Evolutionary conservation across 1,140 invertebrate genomes (phyloP).

Genomic region (Tyrophagus putrescentiae): DNA sequence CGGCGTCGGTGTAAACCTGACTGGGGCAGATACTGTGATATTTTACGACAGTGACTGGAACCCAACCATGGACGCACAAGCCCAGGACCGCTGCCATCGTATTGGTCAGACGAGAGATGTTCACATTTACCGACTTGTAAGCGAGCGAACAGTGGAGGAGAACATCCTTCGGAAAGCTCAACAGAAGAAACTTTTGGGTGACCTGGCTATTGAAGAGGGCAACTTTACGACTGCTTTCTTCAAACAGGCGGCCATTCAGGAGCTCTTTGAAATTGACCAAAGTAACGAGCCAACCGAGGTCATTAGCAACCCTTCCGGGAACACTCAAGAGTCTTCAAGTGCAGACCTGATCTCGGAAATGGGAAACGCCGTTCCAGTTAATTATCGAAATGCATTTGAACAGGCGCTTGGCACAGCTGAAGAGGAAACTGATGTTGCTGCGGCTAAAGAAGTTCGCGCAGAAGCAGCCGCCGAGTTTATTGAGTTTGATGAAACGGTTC

Average conservation of each 20-base stretch:
- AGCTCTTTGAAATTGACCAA: conserved; percentile 66
- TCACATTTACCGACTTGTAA: conserved; percentile 91
- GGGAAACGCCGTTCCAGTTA: neutral
- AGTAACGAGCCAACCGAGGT: conserved; percentile 43
- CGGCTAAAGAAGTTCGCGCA: conserved; percentile 70
- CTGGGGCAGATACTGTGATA: conserved; percentile 96
- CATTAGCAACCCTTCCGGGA: conserved; percentile 22
- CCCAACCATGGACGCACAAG: conserved; percentile 97
- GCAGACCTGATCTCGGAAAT: neutral
- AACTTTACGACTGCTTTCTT: conserved; percentile 97
- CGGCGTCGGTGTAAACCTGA: conserved; percentile 95
- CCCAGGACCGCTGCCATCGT: conserved; percentile 93
- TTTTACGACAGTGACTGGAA: conserved; percentile 99
- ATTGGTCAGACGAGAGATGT: conserved; percentile 99
- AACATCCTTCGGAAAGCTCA: conserved; percentile 98
- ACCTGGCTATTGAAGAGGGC: conserved; percentile 94
- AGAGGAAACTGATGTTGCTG: conserved; percentile 83
- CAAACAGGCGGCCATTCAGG: conserved; percentile 80
- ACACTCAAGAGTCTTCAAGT: conserved; percentile 23
- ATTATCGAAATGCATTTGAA: conserved; percentile 5
- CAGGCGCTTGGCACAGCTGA: conserved; percentile 72
- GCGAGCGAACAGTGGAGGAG: conserved; percentile 93
- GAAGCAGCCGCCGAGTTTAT: conserved; percentile 84
- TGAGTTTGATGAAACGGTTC: conserved; percentile 92
- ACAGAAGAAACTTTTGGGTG: conserved; percentile 86